Evolutionary conservation across 2,888 invertebrate species (phyloP).

Genomic region (Drosophila meridionalis): DNA sequence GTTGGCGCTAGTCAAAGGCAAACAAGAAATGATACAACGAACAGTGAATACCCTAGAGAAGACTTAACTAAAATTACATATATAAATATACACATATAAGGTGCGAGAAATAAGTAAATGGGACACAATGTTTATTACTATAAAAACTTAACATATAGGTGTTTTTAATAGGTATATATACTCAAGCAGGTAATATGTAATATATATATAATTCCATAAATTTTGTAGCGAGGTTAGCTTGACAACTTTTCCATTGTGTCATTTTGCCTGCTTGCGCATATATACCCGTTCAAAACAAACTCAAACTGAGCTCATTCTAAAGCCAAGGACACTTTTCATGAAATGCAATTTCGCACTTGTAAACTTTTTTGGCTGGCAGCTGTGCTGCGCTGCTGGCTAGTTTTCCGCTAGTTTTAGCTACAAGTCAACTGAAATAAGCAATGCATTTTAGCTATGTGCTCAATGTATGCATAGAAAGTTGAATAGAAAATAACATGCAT

Average conservation of each 20-base stretch:
- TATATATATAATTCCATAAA: too few species aligned
- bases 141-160: too few species aligned
- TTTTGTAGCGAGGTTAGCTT: too few species aligned
- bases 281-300: conserved; percentile 1
- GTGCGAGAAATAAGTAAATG: too few species aligned
- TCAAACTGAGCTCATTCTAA: conserved; percentile 46
- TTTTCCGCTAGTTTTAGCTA: conserved; percentile 22
- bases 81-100: neutral
- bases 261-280: neutral
- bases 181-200: too few species aligned
- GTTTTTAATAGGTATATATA: too few species aligned
- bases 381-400: conserved; percentile 26
- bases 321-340: conserved; percentile 78
- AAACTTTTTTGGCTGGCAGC: conserved; percentile 74
- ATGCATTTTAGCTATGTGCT: neutral
- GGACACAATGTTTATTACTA: too few species aligned
- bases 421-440: neutral
- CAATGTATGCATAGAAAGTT: neutral
- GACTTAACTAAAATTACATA: neutral
- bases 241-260: neutral
- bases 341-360: conserved; percentile 80
- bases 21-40: conserved; percentile 6
- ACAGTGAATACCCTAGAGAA: neutral
- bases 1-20: conserved; percentile 50
- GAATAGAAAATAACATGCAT: neutral